Percentiles rank a stretch among this genome's conserved stretches.
phyloP scores from a whole-genome alignment of 2,113 vertebrate species.

The Ovis aries region ARS-UI_Ramb_v3.0 NC_056080.1:85058501-85059000 shows the following conservation, averaged over 20 bases:
- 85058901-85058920: not conserved
- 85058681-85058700: not conserved
- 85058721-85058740: not conserved
- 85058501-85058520: not conserved
- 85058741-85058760: not conserved
- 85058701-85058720: not conserved
- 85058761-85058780: not conserved
- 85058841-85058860: not conserved
- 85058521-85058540: not conserved
- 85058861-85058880: not conserved
- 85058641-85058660: not conserved
- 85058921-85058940: not conserved
- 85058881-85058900: not conserved
- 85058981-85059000: not conserved
- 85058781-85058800: not conserved
- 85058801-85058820: not conserved
- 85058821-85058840: not conserved
- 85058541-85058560: not conserved
- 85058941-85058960: not conserved
- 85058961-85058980: not conserved
- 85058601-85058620: not conserved
- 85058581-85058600: not conserved
- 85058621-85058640: not conserved
- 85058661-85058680: not conserved
- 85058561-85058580: not conserved